Percentiles rank a stretch among this genome's conserved stretches.
Evolutionary conservation across 2,888 invertebrate species (phyloP).

Genomic region (Epiblema foenella): DNA sequence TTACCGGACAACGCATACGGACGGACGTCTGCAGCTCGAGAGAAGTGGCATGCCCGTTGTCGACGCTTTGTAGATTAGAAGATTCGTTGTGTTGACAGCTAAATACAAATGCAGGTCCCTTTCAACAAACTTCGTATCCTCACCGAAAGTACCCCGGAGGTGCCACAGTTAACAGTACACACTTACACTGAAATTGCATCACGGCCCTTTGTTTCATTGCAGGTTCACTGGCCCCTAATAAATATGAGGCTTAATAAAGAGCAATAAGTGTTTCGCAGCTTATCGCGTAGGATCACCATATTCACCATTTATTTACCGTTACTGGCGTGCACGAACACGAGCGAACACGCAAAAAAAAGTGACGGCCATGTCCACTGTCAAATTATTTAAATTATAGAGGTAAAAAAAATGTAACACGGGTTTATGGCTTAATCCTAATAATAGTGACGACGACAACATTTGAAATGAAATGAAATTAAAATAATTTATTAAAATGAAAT

Average conservation of each 20-base stretch:
- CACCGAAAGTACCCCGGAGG: no score
- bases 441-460: no score
- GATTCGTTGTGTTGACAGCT: no score
- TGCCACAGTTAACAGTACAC: background rate
- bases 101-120: no score
- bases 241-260: conserved; percentile 44
- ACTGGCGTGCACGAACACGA: conserved; percentile 43
- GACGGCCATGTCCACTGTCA: conserved; percentile 29
- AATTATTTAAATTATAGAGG: conserved; percentile 24
- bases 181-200: conserved; percentile 5
- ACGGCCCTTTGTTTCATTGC: conserved; percentile 18
- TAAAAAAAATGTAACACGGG: conserved; percentile 19
- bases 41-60: no score
- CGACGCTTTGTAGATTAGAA: no score
- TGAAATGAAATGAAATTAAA: no score
- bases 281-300: conserved; percentile 54
- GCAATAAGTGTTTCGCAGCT: conserved; percentile 51
- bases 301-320: conserved; percentile 53
- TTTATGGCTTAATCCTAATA: conserved; percentile 2
- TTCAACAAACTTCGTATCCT: no score
- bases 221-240: conserved; percentile 36
- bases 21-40: no score
- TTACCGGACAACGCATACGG: no score
- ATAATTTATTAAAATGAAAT: no score
- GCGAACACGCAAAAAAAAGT: conserved; percentile 32